phyloP scores from a whole-genome alignment of 2,888 invertebrate species.

The Drosophila conformis region DNA sequence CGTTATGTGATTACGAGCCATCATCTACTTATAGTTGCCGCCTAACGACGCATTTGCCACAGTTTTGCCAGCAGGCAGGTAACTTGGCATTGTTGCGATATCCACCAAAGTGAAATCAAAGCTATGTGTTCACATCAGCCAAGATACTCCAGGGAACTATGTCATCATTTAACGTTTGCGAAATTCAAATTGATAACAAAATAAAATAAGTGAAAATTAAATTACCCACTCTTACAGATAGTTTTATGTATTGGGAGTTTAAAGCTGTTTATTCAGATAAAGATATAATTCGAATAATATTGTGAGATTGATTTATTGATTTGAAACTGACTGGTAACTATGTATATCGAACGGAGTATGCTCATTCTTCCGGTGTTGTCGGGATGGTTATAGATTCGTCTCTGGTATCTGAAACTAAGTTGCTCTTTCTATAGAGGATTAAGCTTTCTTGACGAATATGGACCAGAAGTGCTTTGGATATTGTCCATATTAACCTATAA shows the following conservation, averaged over 20 bases:
- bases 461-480: background rate
- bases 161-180: background rate
- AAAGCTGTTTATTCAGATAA: background rate
- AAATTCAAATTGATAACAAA: background rate
- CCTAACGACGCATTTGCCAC: constrained; percentile 27
- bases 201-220: background rate
- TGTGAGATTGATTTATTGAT: background rate
- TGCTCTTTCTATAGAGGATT: background rate
- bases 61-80: constrained; percentile 16
- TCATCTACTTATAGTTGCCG: constrained; percentile 33
- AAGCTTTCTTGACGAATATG: background rate
- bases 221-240: background rate
- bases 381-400: background rate
- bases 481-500: no score
- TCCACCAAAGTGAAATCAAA: constrained; percentile 17
- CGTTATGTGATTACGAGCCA: constrained; percentile 54
- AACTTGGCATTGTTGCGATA: constrained; percentile 8
- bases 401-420: background rate
- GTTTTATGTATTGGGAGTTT: background rate
- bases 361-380: background rate
- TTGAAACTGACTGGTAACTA: background rate
- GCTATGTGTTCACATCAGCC: constrained; percentile 7
- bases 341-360: background rate
- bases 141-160: background rate
- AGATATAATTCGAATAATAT: background rate